A percentile compares a stretch with the other conserved stretches of the same genome.
Evolutionary conservation across 2,888 invertebrate genomes (phyloP).

Genomic region (Lepeophtheirus nordmannii): DNA sequence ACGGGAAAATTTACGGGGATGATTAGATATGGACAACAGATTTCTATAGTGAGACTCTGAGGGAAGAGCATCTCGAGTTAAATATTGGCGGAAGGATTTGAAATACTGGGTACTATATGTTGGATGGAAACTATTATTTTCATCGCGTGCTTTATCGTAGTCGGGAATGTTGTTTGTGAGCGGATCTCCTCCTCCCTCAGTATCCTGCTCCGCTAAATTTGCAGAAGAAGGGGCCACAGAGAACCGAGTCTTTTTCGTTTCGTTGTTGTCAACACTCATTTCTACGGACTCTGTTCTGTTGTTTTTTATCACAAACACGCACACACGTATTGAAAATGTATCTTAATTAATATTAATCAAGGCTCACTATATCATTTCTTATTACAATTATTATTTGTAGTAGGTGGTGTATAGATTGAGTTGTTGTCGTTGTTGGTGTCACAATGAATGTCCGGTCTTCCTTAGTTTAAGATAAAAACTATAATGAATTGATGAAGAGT

Average conservation of each 20-base stretch:
- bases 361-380: no score
- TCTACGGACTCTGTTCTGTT: neutral
- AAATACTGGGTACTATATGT: constrained; percentile 23
- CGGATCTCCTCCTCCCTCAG: neutral
- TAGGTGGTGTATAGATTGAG: no score
- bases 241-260: constrained; percentile 13
- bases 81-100: constrained; percentile 34
- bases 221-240: constrained; percentile 2
- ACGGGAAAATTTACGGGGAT: constrained; percentile 15
- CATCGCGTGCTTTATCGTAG: neutral
- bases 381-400: no score
- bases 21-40: constrained; percentile 31
- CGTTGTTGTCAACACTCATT: neutral
- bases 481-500: no score
- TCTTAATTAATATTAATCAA: neutral
- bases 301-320: neutral
- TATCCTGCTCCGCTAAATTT: constrained; percentile 1
- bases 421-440: no score
- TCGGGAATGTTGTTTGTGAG: neutral
- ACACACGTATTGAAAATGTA: neutral
- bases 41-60: constrained; percentile 37
- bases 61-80: constrained; percentile 43
- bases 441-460: no score
- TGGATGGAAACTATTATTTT: neutral
- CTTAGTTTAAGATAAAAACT: no score